Percentiles rank a stretch among this genome's conserved stretches.
These are phyloP conservation scores for Tenthredo mesomela DNA, from an alignment of 2,888 invertebrate genomes.

Conservation along the genomic window DNA sequence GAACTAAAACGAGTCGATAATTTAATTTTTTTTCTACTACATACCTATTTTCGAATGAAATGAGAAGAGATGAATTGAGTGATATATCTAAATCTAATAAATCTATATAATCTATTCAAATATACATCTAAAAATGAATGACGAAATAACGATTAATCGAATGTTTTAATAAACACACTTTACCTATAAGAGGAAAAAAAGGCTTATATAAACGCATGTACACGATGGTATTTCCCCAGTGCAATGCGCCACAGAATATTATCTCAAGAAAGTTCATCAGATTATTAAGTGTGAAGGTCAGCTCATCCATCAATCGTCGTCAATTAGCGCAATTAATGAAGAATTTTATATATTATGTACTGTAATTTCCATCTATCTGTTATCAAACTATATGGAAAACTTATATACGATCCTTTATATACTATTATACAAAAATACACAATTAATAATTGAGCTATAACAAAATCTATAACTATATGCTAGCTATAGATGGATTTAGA, in stretches of 20 bases:
- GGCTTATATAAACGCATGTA: neutral
- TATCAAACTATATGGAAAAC: neutral
- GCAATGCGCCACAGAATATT: neutral
- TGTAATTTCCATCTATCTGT: neutral
- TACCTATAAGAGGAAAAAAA: too few relatives aligned
- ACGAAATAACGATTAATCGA: neutral
- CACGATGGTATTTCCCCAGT: neutral
- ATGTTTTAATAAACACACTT: neutral
- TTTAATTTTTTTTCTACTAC: too few relatives aligned
- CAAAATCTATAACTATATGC: too few relatives aligned
- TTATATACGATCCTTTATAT: neutral
- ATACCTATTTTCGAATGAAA: too few relatives aligned
- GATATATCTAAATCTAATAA: too few relatives aligned
- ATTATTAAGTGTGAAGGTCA: neutral
- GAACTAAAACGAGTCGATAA: too few relatives aligned
- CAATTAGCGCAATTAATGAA: neutral
- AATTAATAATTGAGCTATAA: neutral
- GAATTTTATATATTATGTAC: neutral
- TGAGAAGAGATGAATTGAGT: too few relatives aligned
- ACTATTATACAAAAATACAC: neutral
- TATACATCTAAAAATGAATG: neutral
- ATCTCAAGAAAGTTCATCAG: neutral
- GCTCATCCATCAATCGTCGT: neutral
- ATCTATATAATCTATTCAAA: too few relatives aligned
- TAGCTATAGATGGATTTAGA: neutral